phyloP scores from a whole-genome alignment of 2,113 vertebrate species.

The Synodontis membranacea region DNA sequence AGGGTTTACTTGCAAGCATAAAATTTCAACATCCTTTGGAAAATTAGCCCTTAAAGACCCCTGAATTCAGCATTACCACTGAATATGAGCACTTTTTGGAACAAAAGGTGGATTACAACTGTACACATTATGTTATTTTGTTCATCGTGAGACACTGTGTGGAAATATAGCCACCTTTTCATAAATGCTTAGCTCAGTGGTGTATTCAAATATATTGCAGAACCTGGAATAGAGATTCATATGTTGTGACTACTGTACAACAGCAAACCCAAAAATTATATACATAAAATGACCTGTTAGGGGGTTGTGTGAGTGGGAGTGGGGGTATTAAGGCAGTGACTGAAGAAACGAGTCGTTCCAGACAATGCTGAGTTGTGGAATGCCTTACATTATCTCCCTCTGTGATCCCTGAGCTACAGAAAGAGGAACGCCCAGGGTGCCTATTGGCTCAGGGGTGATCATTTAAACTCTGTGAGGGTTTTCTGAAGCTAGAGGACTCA shows the following conservation, averaged over 20 bases:
- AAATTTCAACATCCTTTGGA: neutral
- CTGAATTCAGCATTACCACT: neutral
- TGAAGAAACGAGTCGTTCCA: slow-evolving; percentile 43
- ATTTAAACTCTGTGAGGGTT: slow-evolving; percentile 63
- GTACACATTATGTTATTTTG: neutral
- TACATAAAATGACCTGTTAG: slow-evolving; percentile 15
- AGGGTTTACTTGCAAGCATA: neutral
- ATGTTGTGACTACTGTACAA: slow-evolving; percentile 5
- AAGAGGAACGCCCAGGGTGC: slow-evolving; percentile 68
- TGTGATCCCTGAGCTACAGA: slow-evolving; percentile 48
- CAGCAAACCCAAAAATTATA: neutral
- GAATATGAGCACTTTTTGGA: neutral
- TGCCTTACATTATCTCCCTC: slow-evolving; percentile 56
- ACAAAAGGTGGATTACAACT: slow-evolving; percentile 16
- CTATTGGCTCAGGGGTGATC: slow-evolving; percentile 69
- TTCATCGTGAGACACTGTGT: neutral
- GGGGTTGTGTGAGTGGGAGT: neutral
- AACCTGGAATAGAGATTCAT: slow-evolving; percentile 29
- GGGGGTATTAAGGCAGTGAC: neutral
- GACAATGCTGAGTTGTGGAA: slow-evolving; percentile 39
- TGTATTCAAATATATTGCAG: slow-evolving; percentile 22
- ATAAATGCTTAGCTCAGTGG: slow-evolving; percentile 3
- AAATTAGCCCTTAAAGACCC: neutral
- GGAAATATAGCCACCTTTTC: slow-evolving; percentile 6
- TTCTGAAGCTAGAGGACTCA: slow-evolving; percentile 33